These are phyloP conservation scores for Galerucella pusilla DNA, from an alignment of 2,888 invertebrate genomes.

Conservation along the genomic window DNA sequence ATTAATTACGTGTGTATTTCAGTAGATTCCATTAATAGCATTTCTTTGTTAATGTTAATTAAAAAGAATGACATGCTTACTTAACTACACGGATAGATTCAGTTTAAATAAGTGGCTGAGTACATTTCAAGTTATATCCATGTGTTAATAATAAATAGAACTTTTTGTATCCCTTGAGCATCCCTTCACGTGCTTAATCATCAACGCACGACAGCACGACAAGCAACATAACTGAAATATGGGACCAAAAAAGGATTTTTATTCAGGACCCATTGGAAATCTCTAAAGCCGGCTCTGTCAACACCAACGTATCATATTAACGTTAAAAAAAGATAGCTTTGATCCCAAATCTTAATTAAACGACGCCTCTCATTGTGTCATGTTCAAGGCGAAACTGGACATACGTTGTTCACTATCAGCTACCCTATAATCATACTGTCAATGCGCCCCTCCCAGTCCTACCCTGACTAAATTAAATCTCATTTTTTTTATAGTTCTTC, in stretches of 20 bases:
- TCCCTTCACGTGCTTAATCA: neutral
- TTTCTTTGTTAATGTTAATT: slow-evolving; percentile 16
- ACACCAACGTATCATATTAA: neutral
- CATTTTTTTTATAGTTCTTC: slow-evolving; percentile 60
- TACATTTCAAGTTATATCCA: neutral
- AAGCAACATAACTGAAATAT: too few relatives aligned
- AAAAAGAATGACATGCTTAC: slow-evolving; percentile 12
- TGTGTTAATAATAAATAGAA: neutral
- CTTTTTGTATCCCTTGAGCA: neutral
- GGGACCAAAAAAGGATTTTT: too few relatives aligned
- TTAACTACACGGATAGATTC: slow-evolving; percentile 2
- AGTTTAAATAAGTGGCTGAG: neutral
- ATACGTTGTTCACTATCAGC: slow-evolving; percentile 51
- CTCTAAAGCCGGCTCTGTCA: neutral
- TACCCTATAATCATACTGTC: slow-evolving; percentile 65
- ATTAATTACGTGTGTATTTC: neutral
- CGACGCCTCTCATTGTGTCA: slow-evolving; percentile 54
- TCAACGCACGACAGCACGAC: neutral
- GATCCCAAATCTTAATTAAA: slow-evolving; percentile 52
- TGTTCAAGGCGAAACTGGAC: slow-evolving; percentile 55
- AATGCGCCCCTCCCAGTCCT: slow-evolving; percentile 64
- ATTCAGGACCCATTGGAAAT: too few relatives aligned
- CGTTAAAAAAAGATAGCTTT: slow-evolving; percentile 1
- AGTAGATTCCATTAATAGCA: neutral
- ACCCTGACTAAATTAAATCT: slow-evolving; percentile 66